Base-by-base conservation (phyloP, 2,113 vertebrate genomes). In the Calidris pugnax region DNA sequence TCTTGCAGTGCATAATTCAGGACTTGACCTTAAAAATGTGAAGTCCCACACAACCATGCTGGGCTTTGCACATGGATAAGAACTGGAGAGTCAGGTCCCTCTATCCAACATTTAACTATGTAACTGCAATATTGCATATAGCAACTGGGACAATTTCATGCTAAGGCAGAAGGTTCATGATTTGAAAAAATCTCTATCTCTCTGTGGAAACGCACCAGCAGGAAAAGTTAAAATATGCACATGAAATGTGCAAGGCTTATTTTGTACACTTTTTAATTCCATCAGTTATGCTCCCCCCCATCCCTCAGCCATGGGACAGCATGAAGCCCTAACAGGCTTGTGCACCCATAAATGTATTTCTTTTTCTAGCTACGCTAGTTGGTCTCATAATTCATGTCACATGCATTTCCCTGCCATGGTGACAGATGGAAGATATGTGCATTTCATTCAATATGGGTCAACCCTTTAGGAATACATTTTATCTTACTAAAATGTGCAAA, bases 71-170 rank as follows among this genome's bases (percentile, higher is more conserved):
- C 4, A 7, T 19, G 32, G 8, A 55, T 59, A 33, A 75, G 71
- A 74, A 12, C 13, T 21, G 28, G 12, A 23, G 28, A 48, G 32
- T 26, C 2, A 3, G 12, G 23, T 53, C 55, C 0, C 0, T 21
- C 24, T 45, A 11, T 24, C 39, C 57, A 72, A 27, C 23, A 35
- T 20, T 41, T 41, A 62, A 30, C 10, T 39, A 48, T 19, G 5
- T 14, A 30, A 69, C 21, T 23, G 15, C 10, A 77, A 26, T 41
- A 60, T 7, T 74, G 23, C 30, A n/a, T 17, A 37, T 4, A 86
- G 35, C 48, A 72, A 37, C 19, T 47, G n/a, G 7, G 14, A 51
- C 10, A 68, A 26, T 35, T 47, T 48, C 5, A 3, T 37, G 20
- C 7, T 59, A 71, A 81, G n/a, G n/a, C 10, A 92, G 28, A 64